These are phyloP conservation scores for Aphelocoma coerulescens DNA, from an alignment of 2,113 vertebrate species.

Conservation along the genomic window DNA sequence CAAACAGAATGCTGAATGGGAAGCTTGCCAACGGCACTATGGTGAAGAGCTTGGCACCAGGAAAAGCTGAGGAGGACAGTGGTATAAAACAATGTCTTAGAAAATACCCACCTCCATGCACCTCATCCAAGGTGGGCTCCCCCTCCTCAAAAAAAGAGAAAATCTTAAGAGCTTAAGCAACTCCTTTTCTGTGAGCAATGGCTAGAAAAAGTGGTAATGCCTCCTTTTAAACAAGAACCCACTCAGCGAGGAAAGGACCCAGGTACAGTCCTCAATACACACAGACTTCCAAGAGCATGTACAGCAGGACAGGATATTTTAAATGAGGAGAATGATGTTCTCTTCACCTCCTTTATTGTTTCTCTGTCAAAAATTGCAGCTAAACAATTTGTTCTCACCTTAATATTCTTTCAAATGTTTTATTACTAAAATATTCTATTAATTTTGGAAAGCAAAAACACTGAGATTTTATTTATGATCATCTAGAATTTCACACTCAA, in stretches of 20 bases:
- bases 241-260: not conserved
- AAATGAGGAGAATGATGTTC: not conserved
- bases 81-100: not conserved
- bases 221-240: not conserved
- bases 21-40: not conserved
- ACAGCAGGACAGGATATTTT: not conserved
- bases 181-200: not conserved
- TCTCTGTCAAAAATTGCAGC: not conserved
- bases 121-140: not conserved
- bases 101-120: not conserved
- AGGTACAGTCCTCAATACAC: not conserved
- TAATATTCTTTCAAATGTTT: not conserved
- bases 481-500: not conserved
- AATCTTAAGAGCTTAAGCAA: not conserved
- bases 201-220: not conserved
- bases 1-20: not conserved
- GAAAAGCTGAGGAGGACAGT: not conserved
- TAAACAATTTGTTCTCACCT: not conserved
- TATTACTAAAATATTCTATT: not conserved
- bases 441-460: not conserved
- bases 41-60: not conserved
- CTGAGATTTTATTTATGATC: not conserved
- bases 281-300: not conserved
- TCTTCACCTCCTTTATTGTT: not conserved
- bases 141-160: rapidly evolving